These are phyloP conservation scores for Siniperca undulata DNA, from an alignment of 2,797 vertebrate species.

Conservation along the genomic window DNA sequence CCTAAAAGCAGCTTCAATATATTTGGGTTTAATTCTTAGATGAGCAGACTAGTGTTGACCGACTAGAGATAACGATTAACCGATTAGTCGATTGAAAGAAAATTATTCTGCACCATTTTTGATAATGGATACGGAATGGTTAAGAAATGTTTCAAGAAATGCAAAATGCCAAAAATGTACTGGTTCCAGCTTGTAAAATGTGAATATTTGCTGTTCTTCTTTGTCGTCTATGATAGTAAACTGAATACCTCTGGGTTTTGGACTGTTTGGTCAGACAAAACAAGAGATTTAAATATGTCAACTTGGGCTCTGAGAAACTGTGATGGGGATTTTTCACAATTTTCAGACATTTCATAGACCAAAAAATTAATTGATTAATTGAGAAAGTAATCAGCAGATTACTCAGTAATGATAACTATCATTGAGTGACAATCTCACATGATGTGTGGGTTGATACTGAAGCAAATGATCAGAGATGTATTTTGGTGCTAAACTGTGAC, in stretches of 20 bases:
- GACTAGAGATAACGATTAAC: background rate
- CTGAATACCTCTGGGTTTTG: background rate
- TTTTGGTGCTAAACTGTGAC: background rate
- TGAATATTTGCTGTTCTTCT: no score
- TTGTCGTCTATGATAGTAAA: no score
- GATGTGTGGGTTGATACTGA: background rate
- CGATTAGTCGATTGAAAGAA: background rate
- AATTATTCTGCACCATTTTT: background rate
- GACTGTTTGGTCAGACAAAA: background rate
- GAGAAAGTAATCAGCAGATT: no score
- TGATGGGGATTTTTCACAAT: background rate
- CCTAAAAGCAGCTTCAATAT: background rate
- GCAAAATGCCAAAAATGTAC: no score
- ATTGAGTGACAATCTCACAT: background rate
- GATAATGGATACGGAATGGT: background rate
- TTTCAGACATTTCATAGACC: background rate
- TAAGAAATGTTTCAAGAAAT: background rate
- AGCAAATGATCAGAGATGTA: background rate
- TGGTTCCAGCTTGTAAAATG: no score
- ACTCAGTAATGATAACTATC: no score
- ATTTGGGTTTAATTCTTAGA: background rate
- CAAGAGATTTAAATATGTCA: no score
- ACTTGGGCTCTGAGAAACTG: background rate
- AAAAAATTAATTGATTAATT: background rate
- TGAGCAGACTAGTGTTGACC: background rate